Evolutionary conservation across 64 coral and sea anemone genomes (phyloP).

Genomic region (Montipora sp.): DNA sequence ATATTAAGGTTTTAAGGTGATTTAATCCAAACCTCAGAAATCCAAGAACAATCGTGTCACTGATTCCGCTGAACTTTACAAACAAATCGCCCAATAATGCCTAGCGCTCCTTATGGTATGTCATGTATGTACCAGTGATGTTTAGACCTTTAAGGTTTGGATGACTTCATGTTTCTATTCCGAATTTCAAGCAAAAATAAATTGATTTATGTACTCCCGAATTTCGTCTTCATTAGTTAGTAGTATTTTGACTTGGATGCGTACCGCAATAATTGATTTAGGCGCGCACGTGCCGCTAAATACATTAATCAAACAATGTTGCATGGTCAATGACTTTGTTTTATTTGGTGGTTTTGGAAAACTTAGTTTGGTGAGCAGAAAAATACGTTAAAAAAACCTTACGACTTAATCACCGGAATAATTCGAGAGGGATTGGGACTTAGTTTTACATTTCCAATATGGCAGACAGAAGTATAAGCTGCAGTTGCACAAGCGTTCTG

Average conservation of each 20-base stretch:
- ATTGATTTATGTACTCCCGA: neutral
- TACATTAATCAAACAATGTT: slow-evolving; percentile 1
- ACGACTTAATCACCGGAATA: slow-evolving; percentile 19
- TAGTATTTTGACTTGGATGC: slow-evolving; percentile 12
- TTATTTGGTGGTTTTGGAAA: slow-evolving; percentile 20
- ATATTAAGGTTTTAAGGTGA: no score
- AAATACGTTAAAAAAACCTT: neutral
- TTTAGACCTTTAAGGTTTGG: no score
- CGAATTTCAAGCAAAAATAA: no score
- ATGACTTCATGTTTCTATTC: no score
- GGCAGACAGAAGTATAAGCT: no score
- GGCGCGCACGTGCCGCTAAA: neutral
- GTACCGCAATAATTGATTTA: slow-evolving; percentile 3
- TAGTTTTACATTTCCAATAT: slow-evolving; percentile 4
- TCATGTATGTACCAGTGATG: no score
- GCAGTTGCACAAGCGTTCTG: no score
- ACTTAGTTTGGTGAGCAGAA: slow-evolving; percentile 54
- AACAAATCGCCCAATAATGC: no score
- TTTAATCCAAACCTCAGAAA: no score
- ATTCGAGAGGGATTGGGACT: neutral
- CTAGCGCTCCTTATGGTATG: no score
- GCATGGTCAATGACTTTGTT: neutral
- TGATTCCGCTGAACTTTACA: no score
- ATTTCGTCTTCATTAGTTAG: neutral
- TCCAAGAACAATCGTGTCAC: no score